Evolutionary conservation across 1,140 invertebrate species (phyloP).

Genomic region (Solen grandis): DNA sequence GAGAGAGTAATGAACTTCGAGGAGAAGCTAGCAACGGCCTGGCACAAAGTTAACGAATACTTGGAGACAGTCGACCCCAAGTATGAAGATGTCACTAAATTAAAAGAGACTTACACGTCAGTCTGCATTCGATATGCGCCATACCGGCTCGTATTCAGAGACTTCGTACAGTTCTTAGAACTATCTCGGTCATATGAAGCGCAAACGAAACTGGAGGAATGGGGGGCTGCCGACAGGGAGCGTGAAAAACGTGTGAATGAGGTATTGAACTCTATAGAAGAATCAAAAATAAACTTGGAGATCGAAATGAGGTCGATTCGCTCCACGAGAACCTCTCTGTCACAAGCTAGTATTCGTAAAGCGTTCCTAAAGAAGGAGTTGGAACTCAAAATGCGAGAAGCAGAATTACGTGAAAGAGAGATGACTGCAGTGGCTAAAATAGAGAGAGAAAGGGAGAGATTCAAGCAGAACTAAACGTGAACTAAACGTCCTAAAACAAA

Average conservation of each 20-base stretch:
- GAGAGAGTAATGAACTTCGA: neutral
- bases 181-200: neutral
- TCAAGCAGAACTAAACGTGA: conserved; percentile 3
- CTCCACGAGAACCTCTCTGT: neutral
- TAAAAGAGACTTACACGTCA: neutral
- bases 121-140: neutral
- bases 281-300: neutral
- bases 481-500: neutral
- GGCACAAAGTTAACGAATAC: neutral
- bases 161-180: neutral
- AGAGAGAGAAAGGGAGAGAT: neutral
- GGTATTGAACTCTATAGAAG: neutral
- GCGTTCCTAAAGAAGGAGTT: neutral
- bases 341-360: neutral
- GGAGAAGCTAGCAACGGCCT: neutral
- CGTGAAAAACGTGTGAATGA: neutral
- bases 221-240: neutral
- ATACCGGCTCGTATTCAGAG: neutral
- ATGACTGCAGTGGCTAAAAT: neutral
- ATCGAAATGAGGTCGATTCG: neutral
- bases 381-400: neutral
- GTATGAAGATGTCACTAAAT: neutral
- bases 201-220: neutral
- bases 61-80: neutral
- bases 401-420: no score